Evolutionary conservation across 2,888 invertebrate genomes (phyloP), one percentile per base, ranked within the genome.

Genomic region (Nasonovia ribisnigri): DNA sequence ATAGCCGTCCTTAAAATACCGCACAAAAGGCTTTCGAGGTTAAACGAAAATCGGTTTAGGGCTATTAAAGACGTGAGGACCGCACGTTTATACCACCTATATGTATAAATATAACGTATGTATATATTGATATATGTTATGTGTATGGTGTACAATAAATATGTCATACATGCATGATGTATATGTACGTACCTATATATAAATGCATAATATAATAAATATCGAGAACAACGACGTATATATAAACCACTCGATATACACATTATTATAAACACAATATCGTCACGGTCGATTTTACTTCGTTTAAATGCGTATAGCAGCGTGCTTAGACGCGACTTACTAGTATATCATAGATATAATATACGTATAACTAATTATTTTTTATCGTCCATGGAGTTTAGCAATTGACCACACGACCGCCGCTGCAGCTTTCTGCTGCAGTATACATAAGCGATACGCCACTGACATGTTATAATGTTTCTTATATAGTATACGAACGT

Each of bases 241-340:
- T 67, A 77, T 77, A 77, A 77, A 36, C 57, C 29, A 46, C 43
- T 89, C 88, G 88, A 42, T 42, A 29, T 43, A 5, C 57, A 13
- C 57, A 57, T 43, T 88, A 54, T 54, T 88, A 46, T 87, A 48
- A 48, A 42, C n/a, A 77, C 54, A 87, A 48, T 88, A 89, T 46
- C n/a, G 90, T 93, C 93, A 93, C 48, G 93, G 93, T 90, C 93
- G 90, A 90, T 93, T 90, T 90, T 89, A 84, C 84, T 60, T 60
- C 46, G 48, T 90, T 90, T 60, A 86, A 51, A 92, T 92, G 51
- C 51, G 20, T 51, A 48, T 48, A 77, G 36, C 87, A 46, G 6
- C 24, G 84, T 84, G 54, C 46, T 43, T 57, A 77, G 6, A 36
- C 84, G 43, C n/a, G n/a, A 57, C 91, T 86, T n/a, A 24, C 26